Conservation (phyloP, 2,888 invertebrate species). For the Dynastes hyllus region DNA sequence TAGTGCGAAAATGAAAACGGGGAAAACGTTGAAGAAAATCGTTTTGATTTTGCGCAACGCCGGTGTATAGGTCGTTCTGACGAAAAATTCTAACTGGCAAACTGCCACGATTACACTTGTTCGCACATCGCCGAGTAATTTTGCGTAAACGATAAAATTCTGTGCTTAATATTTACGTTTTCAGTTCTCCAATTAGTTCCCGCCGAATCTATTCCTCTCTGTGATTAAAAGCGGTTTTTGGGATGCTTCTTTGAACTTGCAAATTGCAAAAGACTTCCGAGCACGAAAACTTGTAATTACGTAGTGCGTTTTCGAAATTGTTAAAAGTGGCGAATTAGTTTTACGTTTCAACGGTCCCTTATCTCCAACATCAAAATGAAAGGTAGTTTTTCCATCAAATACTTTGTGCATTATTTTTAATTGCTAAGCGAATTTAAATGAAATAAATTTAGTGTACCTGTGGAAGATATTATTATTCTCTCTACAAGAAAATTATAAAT, state of each 20-base stretch:
- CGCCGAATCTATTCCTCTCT: slow-evolving; percentile 9
- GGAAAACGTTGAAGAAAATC: slow-evolving; percentile 17
- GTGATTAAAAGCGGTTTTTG: slow-evolving; percentile 4
- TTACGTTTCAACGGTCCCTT: neutral
- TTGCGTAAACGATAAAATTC: slow-evolving; percentile 27
- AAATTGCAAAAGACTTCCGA: neutral
- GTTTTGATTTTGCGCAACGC: slow-evolving; percentile 8
- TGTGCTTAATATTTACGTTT: slow-evolving; percentile 39
- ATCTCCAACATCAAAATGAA: slow-evolving; percentile 28
- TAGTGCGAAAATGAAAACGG: neutral
- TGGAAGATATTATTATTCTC: no score
- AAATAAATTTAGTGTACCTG: no score
- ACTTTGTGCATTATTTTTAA: neutral
- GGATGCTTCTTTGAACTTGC: neutral
- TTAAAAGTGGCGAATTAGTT: slow-evolving; percentile 5
- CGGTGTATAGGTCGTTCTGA: slow-evolving; percentile 23
- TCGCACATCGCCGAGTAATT: slow-evolving; percentile 16
- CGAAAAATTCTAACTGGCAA: slow-evolving; percentile 25
- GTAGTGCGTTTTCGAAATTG: neutral
- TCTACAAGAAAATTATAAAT: slow-evolving; percentile 3
- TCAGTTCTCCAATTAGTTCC: slow-evolving; percentile 36
- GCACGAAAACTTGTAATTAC: neutral
- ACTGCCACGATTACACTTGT: slow-evolving; percentile 30
- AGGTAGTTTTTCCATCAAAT: neutral
- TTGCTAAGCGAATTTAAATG: neutral